phyloP scores from a whole-genome alignment of 2,888 invertebrate species.

The Caenorhabditis zanzibari region DNA sequence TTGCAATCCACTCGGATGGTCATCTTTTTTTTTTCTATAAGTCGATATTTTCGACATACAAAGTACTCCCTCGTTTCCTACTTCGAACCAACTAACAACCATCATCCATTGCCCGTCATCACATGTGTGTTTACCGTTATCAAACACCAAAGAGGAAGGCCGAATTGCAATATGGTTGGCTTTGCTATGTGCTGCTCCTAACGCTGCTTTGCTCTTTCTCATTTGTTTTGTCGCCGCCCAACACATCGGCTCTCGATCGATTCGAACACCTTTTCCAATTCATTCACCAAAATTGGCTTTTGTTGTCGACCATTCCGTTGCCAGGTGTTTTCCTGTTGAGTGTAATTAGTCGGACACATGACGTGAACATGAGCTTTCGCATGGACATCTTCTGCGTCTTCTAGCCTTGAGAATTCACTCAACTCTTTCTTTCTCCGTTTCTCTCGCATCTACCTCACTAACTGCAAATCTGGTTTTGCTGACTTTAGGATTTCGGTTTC shows the following conservation, averaged over 20 bases:
- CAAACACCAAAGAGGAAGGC: conserved; percentile 62
- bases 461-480: conserved; percentile 50
- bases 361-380: conserved; percentile 38
- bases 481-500: conserved; percentile 57
- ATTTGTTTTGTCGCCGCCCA: conserved; percentile 52
- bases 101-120: conserved; percentile 40
- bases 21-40: conserved; percentile 26
- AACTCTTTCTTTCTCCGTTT: background rate
- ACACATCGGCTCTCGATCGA: conserved; percentile 34
- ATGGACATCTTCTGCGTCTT: conserved; percentile 4
- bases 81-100: conserved; percentile 55
- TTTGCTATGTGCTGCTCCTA: conserved; percentile 49
- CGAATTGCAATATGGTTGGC: conserved; percentile 61
- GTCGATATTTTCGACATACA: conserved; percentile 45
- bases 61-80: conserved; percentile 47
- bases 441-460: background rate
- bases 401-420: background rate
- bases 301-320: conserved; percentile 14
- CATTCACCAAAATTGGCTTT: conserved; percentile 10
- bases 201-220: conserved; percentile 42
- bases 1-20: conserved; percentile 34
- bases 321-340: conserved; percentile 47
- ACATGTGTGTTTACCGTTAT: conserved; percentile 64
- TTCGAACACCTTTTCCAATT: conserved; percentile 39
- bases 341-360: conserved; percentile 45